A percentile compares a stretch with the other conserved stretches of the same genome.
These are phyloP conservation scores for Suncus etruscus DNA, from an alignment of 2,113 vertebrate genomes.

Conservation along the genomic window DNA sequence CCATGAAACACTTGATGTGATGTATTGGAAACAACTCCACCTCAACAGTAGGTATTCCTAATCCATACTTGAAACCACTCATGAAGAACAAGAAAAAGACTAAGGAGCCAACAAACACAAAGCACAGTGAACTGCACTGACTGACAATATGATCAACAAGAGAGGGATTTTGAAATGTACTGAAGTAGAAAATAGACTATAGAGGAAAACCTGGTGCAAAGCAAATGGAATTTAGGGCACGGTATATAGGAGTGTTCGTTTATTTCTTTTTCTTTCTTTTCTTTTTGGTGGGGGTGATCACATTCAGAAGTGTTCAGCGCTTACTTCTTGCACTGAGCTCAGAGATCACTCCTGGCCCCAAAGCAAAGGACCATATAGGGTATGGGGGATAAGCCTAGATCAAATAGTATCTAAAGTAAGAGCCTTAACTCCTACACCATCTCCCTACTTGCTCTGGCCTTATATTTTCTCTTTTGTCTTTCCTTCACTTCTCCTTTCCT, in stretches of 20 bases:
- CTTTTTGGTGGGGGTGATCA: no score
- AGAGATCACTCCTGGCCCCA: no score
- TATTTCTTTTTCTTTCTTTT: no score
- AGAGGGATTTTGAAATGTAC: neutral
- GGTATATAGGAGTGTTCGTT: neutral
- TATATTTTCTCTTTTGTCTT: no score
- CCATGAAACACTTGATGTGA: neutral
- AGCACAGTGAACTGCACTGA: neutral
- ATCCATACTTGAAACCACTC: neutral
- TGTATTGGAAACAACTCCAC: neutral
- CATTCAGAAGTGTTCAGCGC: no score
- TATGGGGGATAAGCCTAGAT: no score
- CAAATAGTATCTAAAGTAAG: no score
- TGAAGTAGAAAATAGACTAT: neutral
- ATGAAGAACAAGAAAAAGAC: neutral
- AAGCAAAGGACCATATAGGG: no score
- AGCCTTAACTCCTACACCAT: no score
- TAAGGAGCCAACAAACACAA: neutral
- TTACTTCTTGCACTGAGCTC: no score
- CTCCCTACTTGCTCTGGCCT: no score
- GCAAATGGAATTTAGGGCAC: neutral
- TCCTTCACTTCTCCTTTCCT: no score
- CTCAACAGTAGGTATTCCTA: neutral
- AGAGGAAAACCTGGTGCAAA: neutral
- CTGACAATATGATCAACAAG: neutral